Evolutionary conservation across 2,113 vertebrate genomes (phyloP).

Genomic region (Micronycteris hirsuta): DNA sequence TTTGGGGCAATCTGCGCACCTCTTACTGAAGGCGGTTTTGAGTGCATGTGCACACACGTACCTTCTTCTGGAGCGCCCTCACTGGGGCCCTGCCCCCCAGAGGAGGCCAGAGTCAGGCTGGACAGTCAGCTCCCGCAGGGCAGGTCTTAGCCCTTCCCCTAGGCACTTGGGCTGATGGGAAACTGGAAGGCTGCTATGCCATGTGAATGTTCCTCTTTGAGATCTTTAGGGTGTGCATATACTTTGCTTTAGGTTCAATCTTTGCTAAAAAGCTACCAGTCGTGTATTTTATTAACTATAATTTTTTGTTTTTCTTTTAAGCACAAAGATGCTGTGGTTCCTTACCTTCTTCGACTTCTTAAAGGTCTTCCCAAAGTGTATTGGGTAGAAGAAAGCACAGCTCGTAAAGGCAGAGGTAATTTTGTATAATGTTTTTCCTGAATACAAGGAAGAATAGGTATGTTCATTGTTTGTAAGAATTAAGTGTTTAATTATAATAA

Average conservation of each 20-base stretch:
- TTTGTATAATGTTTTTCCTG: background rate
- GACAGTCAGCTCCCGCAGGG: background rate
- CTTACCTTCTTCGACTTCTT: conserved; percentile 93
- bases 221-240: background rate
- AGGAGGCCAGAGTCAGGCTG: background rate
- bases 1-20: background rate
- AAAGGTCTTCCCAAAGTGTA: conserved; percentile 93
- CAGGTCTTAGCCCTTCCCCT: background rate
- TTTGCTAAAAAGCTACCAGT: background rate
- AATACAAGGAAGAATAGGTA: background rate
- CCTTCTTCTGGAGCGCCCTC: background rate
- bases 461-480: background rate
- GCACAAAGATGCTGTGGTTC: conserved; percentile 94
- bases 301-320: conserved; percentile 74
- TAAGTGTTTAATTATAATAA: background rate
- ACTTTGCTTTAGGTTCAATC: background rate
- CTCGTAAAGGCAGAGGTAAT: conserved; percentile 91
- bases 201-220: background rate
- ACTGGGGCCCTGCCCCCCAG: too few relatives aligned
- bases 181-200: background rate
- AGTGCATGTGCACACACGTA: background rate
- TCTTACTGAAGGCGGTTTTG: background rate
- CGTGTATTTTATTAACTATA: background rate
- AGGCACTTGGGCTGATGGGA: background rate
- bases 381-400: conserved; percentile 95